These are phyloP conservation scores for Azemiops feae DNA, from an alignment of 2,113 vertebrate genomes.

Conservation along the genomic window DNA sequence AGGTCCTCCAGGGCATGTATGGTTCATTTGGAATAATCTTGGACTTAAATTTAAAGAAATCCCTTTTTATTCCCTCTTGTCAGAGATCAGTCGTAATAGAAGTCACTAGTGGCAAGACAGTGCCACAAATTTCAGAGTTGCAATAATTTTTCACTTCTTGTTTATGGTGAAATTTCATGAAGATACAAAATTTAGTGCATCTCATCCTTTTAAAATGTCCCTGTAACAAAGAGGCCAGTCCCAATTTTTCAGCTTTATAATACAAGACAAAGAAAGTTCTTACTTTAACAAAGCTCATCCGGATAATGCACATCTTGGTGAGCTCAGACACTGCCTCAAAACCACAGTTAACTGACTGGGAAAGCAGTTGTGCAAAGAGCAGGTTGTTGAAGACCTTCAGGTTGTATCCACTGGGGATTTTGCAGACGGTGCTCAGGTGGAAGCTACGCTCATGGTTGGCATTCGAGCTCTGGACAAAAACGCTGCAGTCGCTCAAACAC, in stretches of 20 bases:
- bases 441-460: slow-evolving; percentile 97
- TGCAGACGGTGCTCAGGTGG: slow-evolving; percentile 93
- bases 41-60: no score
- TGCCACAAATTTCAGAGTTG: background rate
- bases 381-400: slow-evolving; percentile 99
- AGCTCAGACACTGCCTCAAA: slow-evolving; percentile 97
- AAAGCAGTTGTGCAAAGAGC: slow-evolving; percentile 93
- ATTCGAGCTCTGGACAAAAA: slow-evolving; percentile 97
- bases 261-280: slow-evolving; percentile 37
- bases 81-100: background rate
- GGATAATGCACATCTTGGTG: slow-evolving; percentile 97
- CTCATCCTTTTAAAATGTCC: background rate
- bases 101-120: background rate
- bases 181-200: background rate
- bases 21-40: no score
- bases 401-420: slow-evolving; percentile 97
- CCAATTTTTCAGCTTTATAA: slow-evolving; percentile 5
- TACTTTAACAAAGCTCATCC: slow-evolving; percentile 98
- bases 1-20: no score
- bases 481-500: slow-evolving; percentile 98
- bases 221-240: background rate
- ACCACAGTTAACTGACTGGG: slow-evolving; percentile 93
- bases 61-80: background rate
- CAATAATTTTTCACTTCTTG: background rate
- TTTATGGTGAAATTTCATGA: background rate